Evolutionary conservation across 2,797 vertebrate genomes (phyloP), one percentile per base, ranked within the genome.

Genomic region (Lacerta viridis): DNA sequence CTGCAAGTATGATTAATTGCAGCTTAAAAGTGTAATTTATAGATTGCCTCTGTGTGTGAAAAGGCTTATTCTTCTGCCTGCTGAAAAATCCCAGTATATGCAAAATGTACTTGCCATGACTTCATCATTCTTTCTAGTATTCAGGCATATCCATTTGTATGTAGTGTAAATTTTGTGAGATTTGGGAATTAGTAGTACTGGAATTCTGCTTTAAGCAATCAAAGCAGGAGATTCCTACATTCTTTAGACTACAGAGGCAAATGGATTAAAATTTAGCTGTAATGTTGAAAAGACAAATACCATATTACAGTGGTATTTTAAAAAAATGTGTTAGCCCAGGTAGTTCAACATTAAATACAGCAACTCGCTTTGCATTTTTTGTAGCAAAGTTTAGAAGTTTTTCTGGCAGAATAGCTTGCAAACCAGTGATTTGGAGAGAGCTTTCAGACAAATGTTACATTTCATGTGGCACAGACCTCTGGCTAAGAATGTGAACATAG

Each of bases 1-100:
- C 41, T 90, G 41, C 80, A 88, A 72, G 61, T 41, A 91, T 88
- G 64, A 68, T 61, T 93, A 39, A 64, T 55, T 79, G 74, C 36
- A 29, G 50, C 2, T 77, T 66, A 39, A 27, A 20, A 20, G 29
- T 46, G 61, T 46, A 81, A 29, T 69, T 74, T 88, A 8, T 82
- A 66, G 64, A 61, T 75, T 36, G 64, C 25, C 79, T 79, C 29
- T 39, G 7, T 17, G 8, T 68, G 25, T 80, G 25, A 15, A 86
- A 76, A 68, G 9, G 17, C 33, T 55, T 64, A n/a, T 36, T 5
- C 33, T 76, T 80, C 25, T 66, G 25, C 55, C 39, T 87, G 23
- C 68, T 15, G 23, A 46, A 82, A 43, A 86, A 77, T 20, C 4
- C 7, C 15, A 72, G 43, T 69, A 0, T 68, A 39, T 68, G 64